phyloP scores from a whole-genome alignment of 2,888 invertebrate genomes.

The Ichneumoninae sp. region DNA sequence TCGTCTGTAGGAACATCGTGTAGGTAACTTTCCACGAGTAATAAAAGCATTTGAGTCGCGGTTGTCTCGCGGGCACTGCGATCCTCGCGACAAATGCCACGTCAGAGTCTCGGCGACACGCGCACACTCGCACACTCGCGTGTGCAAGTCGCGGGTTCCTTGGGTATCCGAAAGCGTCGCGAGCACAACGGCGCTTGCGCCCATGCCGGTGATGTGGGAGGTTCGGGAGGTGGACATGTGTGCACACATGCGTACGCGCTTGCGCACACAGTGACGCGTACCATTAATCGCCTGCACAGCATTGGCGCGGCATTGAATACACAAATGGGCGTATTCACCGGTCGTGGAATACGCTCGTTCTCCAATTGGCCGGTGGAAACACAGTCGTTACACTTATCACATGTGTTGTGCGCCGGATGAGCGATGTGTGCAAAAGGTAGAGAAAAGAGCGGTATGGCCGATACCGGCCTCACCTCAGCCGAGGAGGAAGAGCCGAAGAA shows the following conservation, averaged over 20 bases:
- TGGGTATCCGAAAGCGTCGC: neutral
- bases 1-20: neutral
- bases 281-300: conserved; percentile 45
- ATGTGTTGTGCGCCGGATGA: conserved; percentile 68
- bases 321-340: conserved; percentile 80
- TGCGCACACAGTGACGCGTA: neutral
- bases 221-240: conserved; percentile 1
- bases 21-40: conserved; percentile 76
- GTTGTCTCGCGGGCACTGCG: neutral
- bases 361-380: conserved; percentile 79
- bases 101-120: conserved; percentile 42
- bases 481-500: neutral
- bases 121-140: neutral
- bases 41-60: conserved; percentile 51
- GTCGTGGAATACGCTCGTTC: conserved; percentile 68
- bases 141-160: neutral
- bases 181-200: neutral
- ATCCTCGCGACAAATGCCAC: conserved; percentile 34
- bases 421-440: conserved; percentile 54
- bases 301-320: conserved; percentile 74
- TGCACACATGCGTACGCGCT: conserved; percentile 21
- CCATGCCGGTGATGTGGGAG: neutral
- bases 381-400: conserved; percentile 81
- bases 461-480: neutral
- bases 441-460: conserved; percentile 42